Conservation (phyloP, 1,140 invertebrate species). For the Tribolium madens region DNA sequence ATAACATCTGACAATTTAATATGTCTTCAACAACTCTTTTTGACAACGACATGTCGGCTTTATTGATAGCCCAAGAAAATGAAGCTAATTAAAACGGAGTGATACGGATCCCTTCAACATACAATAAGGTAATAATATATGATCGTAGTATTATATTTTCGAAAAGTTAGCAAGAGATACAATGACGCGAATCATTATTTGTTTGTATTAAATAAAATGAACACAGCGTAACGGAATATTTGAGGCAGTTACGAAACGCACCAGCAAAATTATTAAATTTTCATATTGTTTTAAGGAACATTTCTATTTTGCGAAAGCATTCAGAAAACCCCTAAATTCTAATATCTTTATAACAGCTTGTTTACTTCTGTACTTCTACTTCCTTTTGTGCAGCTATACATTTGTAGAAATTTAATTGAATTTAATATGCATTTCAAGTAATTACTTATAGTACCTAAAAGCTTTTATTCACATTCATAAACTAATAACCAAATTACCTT, state of each 20-base stretch:
- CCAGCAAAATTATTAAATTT: not conserved
- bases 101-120: not conserved
- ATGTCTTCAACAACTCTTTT: not conserved
- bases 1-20: constrained; percentile 2
- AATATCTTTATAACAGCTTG: too few relatives aligned
- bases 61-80: not conserved
- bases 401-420: too few relatives aligned
- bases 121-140: not conserved
- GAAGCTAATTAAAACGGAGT: constrained; percentile 6
- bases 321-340: not conserved
- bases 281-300: not conserved
- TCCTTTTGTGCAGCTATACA: too few relatives aligned
- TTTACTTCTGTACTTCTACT: too few relatives aligned
- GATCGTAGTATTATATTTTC: not conserved
- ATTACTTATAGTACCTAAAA: too few relatives aligned
- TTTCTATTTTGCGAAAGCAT: not conserved
- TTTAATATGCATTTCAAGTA: too few relatives aligned
- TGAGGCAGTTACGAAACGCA: not conserved
- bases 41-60: not conserved
- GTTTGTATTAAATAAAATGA: not conserved
- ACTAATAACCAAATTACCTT: too few relatives aligned
- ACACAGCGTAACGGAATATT: not conserved
- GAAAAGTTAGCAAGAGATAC: not conserved
- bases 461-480: too few relatives aligned
- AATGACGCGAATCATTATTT: not conserved